These are phyloP conservation scores for Morbakka virulenta DNA, from an alignment of 30 jellyfish, hydroid and myxozoan species.

Conservation along the genomic window DNA sequence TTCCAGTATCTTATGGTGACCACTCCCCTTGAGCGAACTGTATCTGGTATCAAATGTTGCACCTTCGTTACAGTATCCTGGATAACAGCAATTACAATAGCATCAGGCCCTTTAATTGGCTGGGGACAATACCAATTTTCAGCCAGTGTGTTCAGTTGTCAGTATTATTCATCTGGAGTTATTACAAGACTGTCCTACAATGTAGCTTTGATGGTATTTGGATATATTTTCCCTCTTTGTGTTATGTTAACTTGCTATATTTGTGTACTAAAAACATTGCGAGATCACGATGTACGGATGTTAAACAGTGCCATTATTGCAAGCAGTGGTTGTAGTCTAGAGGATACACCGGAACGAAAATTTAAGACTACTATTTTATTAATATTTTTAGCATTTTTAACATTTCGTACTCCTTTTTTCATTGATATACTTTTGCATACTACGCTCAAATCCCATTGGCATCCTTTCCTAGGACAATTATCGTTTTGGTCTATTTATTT, in stretches of 20 bases:
- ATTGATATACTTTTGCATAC: constrained; percentile 16
- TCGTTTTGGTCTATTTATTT: constrained; percentile 74
- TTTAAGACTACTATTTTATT: constrained; percentile 4
- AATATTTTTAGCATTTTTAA: constrained; percentile 7
- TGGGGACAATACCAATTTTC: constrained; percentile 65
- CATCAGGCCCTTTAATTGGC: constrained; percentile 47
- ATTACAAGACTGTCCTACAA: constrained; percentile 30
- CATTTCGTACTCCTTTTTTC: constrained; percentile 50
- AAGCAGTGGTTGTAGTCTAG: constrained; percentile 22
- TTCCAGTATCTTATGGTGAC: constrained; percentile 65
- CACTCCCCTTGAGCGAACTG: constrained; percentile 38
- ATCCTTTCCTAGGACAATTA: constrained; percentile 32
- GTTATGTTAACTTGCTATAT: constrained; percentile 23
- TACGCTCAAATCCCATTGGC: constrained; percentile 36
- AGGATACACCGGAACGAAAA: constrained; percentile 46
- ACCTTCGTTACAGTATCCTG: constrained; percentile 24
- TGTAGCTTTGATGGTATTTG: constrained; percentile 11
- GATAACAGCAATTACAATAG: constrained; percentile 31
- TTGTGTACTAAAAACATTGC: neutral
- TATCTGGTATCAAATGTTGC: constrained; percentile 25
- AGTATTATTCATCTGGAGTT: neutral
- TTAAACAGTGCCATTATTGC: constrained; percentile 56
- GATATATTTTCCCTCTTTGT: constrained; percentile 24
- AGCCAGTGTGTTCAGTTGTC: constrained; percentile 55
- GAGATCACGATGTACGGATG: constrained; percentile 38